Evolutionary conservation across 2,113 vertebrate genomes (phyloP), one percentile per base, ranked within the genome.

Genomic region (Microtus oregoni): DNA sequence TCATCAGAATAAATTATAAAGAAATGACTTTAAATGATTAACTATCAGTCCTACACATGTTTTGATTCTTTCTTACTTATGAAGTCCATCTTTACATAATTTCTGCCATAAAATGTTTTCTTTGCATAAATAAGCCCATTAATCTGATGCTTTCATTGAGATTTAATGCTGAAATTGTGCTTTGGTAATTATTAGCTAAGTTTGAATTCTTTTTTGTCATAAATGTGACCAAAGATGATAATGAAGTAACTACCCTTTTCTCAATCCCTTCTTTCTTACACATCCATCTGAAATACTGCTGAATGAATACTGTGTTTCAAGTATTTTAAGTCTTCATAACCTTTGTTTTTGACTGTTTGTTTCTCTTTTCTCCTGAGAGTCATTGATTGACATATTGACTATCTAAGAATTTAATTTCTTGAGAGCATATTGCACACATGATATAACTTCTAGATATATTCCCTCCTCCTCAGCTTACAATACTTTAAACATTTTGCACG

Each of bases 361-460:
- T 72, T 70, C 85, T 95, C 88, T 95, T 91, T 90, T n/a, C 30
- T 86, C 28, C 35, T 88, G 44, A 35, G 0, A 90, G 94, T 94
- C 2, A 24, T 44, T 92, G 35, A 11, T 82, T 17, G 32, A 77
- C 10, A 81, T 86, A 0, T 72, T 88, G 5, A 55, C 13, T 83
- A 50, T 90, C 61, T 58, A 81, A 73, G n/a, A 38, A 47, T 67
- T 89, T 72, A 19, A 35, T 72, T 67, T 86, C 26, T 95, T 58
- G 47, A 75, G n/a, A 77, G 70, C 0, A 9, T 88, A 13, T 83
- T 85, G 5, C 10, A 26, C 19, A 11, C 85, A 3, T 91, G 77
- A 92, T 58, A 92, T 79, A 8, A 47, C 3, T 5, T 52, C 2
- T 5, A 55, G 8, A 63, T 1, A 47, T 0, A 7, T 41, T 58